Conservation (phyloP, 2,797 vertebrate genomes). For the Zalophus californianus region DNA sequence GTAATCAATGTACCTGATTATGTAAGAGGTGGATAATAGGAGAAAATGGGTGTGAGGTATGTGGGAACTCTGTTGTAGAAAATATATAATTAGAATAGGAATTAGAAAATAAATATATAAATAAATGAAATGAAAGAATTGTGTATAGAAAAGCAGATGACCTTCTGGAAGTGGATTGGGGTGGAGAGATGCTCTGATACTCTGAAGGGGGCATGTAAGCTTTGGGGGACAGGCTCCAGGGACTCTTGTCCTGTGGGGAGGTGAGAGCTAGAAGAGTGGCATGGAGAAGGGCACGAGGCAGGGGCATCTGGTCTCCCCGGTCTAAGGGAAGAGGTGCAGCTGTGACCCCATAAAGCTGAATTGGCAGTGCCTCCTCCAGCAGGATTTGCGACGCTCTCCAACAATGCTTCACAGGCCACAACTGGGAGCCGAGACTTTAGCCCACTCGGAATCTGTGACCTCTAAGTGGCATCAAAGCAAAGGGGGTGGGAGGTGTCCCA, state of each 20-base stretch:
- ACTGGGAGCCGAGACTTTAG: not conserved
- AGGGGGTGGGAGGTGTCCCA: not conserved
- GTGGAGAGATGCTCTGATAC: not conserved
- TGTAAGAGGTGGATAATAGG: not conserved
- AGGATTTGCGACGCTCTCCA: not conserved
- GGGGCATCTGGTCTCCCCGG: not conserved
- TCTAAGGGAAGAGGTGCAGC: too few relatives aligned
- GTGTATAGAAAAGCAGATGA: not conserved
- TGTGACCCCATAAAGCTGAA: not conserved
- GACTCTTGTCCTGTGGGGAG: not conserved
- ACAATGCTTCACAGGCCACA: not conserved
- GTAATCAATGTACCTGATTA: not conserved
- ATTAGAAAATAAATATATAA: not conserved
- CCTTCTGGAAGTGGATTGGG: not conserved
- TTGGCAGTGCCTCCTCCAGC: not conserved
- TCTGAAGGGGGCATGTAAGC: not conserved
- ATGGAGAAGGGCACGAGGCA: not conserved
- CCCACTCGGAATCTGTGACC: fast-evolving
- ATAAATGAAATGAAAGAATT: not conserved
- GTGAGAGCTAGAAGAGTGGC: not conserved
- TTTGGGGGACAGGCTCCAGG: too few relatives aligned
- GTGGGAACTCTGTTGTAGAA: not conserved
- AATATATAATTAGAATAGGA: too few relatives aligned
- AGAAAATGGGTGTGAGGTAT: not conserved
- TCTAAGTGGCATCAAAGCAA: not conserved